Percentiles rank a stretch among this genome's conserved stretches.
Evolutionary conservation across 2,113 vertebrate genomes (phyloP).

Genomic region (Microcebus murinus): DNA sequence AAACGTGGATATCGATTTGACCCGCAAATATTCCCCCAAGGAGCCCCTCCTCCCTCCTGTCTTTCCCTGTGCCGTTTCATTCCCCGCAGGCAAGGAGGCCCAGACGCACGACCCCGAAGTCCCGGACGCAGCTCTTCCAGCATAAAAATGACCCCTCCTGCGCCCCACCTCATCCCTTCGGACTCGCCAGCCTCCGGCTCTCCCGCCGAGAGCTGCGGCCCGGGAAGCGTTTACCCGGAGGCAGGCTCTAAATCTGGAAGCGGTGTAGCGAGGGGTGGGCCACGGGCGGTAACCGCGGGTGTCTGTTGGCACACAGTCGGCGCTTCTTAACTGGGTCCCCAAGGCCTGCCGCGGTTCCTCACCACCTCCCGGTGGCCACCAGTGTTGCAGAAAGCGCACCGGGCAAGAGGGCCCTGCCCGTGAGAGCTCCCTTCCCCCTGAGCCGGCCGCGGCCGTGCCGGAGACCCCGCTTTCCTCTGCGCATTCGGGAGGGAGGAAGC

Average conservation of each 20-base stretch:
- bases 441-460: rapidly evolving
- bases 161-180: rapidly evolving
- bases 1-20: background rate
- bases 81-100: background rate
- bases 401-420: background rate
- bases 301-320: background rate
- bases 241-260: rapidly evolving
- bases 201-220: background rate
- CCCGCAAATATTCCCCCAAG: background rate
- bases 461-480: background rate
- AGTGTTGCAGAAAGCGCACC: background rate
- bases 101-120: rapidly evolving
- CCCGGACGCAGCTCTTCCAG: background rate
- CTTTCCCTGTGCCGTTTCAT: background rate
- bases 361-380: background rate
- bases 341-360: background rate
- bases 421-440: background rate
- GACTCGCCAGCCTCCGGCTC: too few species aligned
- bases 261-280: rapidly evolving
- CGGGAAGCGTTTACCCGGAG: background rate
- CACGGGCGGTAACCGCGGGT: background rate
- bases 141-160: background rate
- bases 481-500: background rate
- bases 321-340: background rate
- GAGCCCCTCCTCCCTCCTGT: background rate